Conservation (phyloP, 2,113 vertebrate genomes). For the Sigmodon hispidus region DNA sequence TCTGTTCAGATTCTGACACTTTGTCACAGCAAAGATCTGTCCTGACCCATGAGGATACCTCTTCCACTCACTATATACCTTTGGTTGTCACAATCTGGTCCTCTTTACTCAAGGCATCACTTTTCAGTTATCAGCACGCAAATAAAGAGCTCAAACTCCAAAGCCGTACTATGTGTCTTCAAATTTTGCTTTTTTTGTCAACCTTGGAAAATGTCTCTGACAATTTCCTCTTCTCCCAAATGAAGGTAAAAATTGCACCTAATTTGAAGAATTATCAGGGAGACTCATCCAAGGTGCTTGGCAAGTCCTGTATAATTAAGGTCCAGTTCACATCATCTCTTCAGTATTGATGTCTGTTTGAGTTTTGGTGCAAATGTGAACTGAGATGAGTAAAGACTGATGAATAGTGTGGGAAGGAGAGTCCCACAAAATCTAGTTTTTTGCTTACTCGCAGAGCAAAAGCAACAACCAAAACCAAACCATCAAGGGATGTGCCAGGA, state of each 20-base stretch:
- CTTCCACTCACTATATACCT: not conserved
- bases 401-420: not conserved
- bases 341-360: not conserved
- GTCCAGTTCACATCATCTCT: not conserved
- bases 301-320: not conserved
- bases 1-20: not conserved
- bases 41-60: not conserved
- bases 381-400: too few relatives aligned
- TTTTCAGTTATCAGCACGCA: not conserved
- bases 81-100: not conserved
- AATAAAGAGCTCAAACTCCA: not conserved
- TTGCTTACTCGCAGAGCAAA: not conserved
- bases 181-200: not conserved
- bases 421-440: too few relatives aligned
- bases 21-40: not conserved
- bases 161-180: not conserved
- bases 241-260: not conserved
- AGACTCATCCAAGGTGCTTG: not conserved
- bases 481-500: not conserved
- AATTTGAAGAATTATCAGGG: not conserved
- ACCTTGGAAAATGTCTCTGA: not conserved
- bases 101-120: not conserved
- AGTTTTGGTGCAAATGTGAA: not conserved
- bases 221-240: not conserved
- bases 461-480: not conserved